phyloP scores from a whole-genome alignment of 2,113 vertebrate species.

The Triplophysa siluroides region DNA sequence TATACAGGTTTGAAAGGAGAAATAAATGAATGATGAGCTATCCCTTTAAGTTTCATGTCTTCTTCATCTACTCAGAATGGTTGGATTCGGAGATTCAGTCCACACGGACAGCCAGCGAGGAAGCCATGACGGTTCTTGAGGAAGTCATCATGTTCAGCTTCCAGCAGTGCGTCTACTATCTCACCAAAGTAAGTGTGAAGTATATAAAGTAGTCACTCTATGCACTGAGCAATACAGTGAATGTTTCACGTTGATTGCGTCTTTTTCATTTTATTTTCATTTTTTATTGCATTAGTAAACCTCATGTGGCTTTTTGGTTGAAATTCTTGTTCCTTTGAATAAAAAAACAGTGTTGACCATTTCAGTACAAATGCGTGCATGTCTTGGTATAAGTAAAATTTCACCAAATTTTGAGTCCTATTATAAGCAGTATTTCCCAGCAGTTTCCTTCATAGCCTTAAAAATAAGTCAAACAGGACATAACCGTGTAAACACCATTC shows the following conservation, averaged over 20 bases:
- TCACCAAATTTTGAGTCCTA: neutral
- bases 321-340: neutral
- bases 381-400: too few relatives aligned
- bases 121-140: slow-evolving; percentile 79
- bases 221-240: too few relatives aligned
- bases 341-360: neutral
- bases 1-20: too few relatives aligned
- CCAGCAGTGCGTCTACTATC: slow-evolving; percentile 81
- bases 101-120: slow-evolving; percentile 72
- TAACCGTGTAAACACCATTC: slow-evolving; percentile 53
- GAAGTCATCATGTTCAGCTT: slow-evolving; percentile 84
- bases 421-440: neutral
- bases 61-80: slow-evolving; percentile 55
- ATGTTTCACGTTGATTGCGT: too few relatives aligned
- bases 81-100: slow-evolving; percentile 65
- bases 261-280: too few relatives aligned
- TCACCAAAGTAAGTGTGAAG: slow-evolving; percentile 73
- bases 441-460: neutral
- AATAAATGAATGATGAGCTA: too few relatives aligned
- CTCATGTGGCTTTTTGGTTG: too few relatives aligned
- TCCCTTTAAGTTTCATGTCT: neutral
- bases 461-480: slow-evolving; percentile 61
- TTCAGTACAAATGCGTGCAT: too few relatives aligned
- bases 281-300: too few relatives aligned
- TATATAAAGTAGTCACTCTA: too few relatives aligned